Evolutionary conservation across 2,888 invertebrate species (phyloP).

Genomic region (Chaetoderma sp.): DNA sequence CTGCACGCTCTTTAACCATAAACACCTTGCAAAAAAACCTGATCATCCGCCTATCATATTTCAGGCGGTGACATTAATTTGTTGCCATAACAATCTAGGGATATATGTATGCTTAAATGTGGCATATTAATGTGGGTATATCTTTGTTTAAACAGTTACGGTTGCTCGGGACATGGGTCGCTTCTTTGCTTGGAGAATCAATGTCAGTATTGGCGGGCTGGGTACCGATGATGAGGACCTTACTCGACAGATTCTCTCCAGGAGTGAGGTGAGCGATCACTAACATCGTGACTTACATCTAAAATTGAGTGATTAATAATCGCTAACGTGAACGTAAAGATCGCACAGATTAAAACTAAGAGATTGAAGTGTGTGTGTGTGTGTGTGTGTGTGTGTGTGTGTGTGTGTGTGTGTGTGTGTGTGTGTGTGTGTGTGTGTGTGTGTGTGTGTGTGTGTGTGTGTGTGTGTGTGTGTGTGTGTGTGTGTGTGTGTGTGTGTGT

Average conservation of each 20-base stretch:
- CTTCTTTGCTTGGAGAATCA: constrained; percentile 43
- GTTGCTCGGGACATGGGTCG: constrained; percentile 42
- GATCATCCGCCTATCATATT: no score
- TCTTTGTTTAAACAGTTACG: constrained; percentile 38
- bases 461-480: neutral
- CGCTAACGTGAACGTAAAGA: no score
- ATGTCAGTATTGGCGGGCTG: constrained; percentile 41
- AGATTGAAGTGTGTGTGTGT: neutral
- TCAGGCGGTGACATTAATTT: no score
- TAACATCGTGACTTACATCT: no score
- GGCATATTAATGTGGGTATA: no score
- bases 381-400: constrained; percentile 10
- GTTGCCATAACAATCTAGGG: no score
- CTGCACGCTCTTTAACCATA: no score
- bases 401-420: constrained; percentile 12
- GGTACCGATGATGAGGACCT: constrained; percentile 47
- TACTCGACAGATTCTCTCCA: constrained; percentile 45
- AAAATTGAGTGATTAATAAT: no score
- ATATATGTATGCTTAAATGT: no score
- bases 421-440: neutral
- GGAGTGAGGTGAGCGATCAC: constrained; percentile 46
- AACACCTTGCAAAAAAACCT: no score
- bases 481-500: neutral
- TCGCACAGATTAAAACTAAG: neutral
- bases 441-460: neutral